These are phyloP conservation scores for Eupristina koningsbergeri DNA, from an alignment of 1,140 invertebrate species.

Conservation along the genomic window DNA sequence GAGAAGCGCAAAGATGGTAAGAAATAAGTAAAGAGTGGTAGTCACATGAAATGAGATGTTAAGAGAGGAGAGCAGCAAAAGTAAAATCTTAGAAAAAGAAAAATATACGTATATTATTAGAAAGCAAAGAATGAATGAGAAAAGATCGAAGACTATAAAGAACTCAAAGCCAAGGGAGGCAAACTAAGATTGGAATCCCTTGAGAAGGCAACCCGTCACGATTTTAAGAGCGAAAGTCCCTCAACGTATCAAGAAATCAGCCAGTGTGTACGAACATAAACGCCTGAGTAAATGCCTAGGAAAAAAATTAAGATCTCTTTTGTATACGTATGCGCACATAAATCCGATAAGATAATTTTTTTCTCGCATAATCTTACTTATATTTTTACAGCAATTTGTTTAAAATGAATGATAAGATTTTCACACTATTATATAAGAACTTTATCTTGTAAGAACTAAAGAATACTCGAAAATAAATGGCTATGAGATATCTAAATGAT, in stretches of 20 bases:
- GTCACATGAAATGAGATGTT: not conserved
- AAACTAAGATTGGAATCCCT: conserved; percentile 33
- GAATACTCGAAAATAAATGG: not conserved
- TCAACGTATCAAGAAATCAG: conserved; percentile 15
- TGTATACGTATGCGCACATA: not conserved
- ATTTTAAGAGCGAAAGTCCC: conserved; percentile 42
- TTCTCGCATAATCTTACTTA: not conserved
- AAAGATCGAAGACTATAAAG: not conserved
- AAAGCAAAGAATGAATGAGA: not conserved
- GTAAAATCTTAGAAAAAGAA: not conserved
- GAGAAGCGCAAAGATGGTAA: not conserved
- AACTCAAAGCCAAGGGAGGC: not conserved
- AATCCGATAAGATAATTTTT: not conserved
- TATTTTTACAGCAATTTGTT: not conserved
- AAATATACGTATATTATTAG: not conserved
- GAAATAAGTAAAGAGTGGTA: not conserved
- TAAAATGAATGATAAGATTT: conserved; percentile 3
- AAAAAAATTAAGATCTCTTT: conserved; percentile 31
- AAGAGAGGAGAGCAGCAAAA: not conserved
- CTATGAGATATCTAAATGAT: not conserved
- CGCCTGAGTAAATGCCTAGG: not conserved
- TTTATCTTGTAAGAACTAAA: not conserved
- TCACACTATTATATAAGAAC: not conserved
- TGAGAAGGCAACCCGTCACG: conserved; percentile 40
- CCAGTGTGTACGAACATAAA: not conserved